Percentiles rank a stretch among this genome's conserved stretches.
These are phyloP conservation scores for Calliopsis andreniformis DNA, from an alignment of 1,140 invertebrate genomes.

Conservation along the genomic window DNA sequence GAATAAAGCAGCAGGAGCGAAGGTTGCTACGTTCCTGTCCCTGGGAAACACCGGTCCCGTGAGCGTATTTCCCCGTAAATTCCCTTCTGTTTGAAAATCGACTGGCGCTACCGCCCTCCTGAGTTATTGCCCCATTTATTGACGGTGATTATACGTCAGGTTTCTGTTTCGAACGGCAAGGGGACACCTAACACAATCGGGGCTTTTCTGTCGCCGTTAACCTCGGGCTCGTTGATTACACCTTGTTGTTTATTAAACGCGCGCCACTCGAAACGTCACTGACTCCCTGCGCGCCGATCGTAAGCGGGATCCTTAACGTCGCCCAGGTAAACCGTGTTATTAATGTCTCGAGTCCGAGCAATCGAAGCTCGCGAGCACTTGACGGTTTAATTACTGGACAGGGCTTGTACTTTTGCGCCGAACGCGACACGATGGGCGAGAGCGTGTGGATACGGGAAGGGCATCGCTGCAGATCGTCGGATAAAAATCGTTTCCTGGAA, in stretches of 20 bases:
- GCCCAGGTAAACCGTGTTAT: not conserved
- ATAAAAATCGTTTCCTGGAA: no score
- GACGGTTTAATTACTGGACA: not conserved
- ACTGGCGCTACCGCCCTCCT: not conserved
- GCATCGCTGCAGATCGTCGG: no score
- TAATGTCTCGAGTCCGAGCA: not conserved
- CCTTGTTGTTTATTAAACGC: conserved; percentile 11
- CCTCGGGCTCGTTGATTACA: conserved; percentile 38
- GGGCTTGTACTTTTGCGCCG: not conserved
- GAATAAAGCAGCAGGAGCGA: not conserved
- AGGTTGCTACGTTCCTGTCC: not conserved
- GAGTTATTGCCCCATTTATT: conserved; percentile 18
- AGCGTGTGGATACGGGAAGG: not conserved
- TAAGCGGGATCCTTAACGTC: not conserved
- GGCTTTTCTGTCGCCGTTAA: conserved; percentile 2
- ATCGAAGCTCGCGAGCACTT: not conserved
- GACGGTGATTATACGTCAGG: conserved; percentile 20
- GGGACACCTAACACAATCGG: not conserved
- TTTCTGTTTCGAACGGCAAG: not conserved
- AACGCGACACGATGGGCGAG: not conserved
- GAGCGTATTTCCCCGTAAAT: conserved; percentile 13
- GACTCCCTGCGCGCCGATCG: not conserved
- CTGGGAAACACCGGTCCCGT: not conserved
- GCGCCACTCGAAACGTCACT: conserved; percentile 9
- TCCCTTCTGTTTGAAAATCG: not conserved